A percentile compares a stretch with the other conserved stretches of the same genome.
phyloP scores from a whole-genome alignment of 2,888 invertebrate genomes.

The Cosmorhoe ocellata region DNA sequence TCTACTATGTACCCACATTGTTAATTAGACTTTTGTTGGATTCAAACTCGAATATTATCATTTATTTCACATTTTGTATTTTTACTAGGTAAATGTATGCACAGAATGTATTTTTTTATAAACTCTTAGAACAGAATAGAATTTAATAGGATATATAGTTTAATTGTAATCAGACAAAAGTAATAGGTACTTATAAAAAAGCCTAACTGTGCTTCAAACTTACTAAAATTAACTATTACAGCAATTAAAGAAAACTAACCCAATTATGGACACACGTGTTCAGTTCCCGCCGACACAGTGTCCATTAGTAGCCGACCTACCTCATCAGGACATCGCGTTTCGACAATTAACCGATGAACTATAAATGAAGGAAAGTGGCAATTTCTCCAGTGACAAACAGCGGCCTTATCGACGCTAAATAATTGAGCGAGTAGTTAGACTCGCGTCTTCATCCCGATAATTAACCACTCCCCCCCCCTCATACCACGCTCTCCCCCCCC shows the following conservation, averaged over 20 bases:
- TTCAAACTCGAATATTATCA: too few species aligned
- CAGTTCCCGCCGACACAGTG: conserved; percentile 37
- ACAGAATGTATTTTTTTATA: too few species aligned
- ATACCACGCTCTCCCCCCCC: conserved; percentile 30
- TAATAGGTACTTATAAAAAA: too few species aligned
- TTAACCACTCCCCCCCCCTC: conserved; percentile 59
- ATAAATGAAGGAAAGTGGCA: conserved; percentile 75
- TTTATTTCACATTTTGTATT: too few species aligned
- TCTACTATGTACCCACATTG: too few species aligned
- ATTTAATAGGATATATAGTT: too few species aligned
- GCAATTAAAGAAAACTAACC: conserved; percentile 7
- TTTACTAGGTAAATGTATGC: too few species aligned
- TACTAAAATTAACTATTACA: background rate
- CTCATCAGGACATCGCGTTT: conserved; percentile 30
- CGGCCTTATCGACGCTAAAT: conserved; percentile 76
- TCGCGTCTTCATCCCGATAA: conserved; percentile 80
- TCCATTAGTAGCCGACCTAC: conserved; percentile 3
- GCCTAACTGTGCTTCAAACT: background rate
- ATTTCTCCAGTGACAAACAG: conserved; percentile 77
- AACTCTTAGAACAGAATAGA: too few species aligned
- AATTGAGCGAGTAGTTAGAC: conserved; percentile 78
- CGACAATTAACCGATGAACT: conserved; percentile 68
- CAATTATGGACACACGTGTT: conserved; percentile 29
- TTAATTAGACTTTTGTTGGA: conserved; percentile 23
- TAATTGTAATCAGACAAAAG: too few species aligned